Conservation (phyloP, 2,888 invertebrate genomes). For the Melanophora roralis region DNA sequence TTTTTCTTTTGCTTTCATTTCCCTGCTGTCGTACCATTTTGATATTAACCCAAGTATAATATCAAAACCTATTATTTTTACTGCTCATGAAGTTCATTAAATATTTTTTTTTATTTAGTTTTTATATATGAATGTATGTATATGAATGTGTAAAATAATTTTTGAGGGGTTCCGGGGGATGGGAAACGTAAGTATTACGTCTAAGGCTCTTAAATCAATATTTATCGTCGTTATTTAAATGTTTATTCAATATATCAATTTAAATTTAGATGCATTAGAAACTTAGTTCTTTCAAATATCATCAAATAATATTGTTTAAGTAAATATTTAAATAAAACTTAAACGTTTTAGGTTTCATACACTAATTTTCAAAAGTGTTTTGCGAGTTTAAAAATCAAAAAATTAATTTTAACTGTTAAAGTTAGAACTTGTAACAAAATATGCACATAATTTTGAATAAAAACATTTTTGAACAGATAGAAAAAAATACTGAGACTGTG, state of each 20-base stretch:
- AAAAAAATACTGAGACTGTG: no score
- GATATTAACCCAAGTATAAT: not conserved
- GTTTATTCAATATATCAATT: not conserved
- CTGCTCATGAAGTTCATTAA: constrained; percentile 50
- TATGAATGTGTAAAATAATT: not conserved
- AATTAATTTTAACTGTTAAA: no score
- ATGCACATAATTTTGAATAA: no score
- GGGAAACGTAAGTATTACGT: constrained; percentile 23
- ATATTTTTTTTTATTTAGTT: constrained; percentile 26
- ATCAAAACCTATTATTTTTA: constrained; percentile 15
- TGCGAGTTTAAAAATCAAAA: no score
- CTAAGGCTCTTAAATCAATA: constrained; percentile 55
- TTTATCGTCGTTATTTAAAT: constrained; percentile 43
- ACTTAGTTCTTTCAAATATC: not conserved
- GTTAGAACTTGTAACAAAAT: no score
- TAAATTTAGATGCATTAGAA: not conserved
- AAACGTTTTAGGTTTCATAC: not conserved
- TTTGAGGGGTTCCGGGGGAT: not conserved
- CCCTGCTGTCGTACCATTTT: not conserved
- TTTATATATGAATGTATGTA: no score
- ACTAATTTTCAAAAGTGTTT: no score
- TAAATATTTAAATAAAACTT: not conserved
- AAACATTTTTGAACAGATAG: no score
- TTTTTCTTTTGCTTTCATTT: constrained; percentile 9
- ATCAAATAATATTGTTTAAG: not conserved